phyloP scores from a whole-genome alignment of 2,113 vertebrate species.

The Rattus norvegicus region DNA sequence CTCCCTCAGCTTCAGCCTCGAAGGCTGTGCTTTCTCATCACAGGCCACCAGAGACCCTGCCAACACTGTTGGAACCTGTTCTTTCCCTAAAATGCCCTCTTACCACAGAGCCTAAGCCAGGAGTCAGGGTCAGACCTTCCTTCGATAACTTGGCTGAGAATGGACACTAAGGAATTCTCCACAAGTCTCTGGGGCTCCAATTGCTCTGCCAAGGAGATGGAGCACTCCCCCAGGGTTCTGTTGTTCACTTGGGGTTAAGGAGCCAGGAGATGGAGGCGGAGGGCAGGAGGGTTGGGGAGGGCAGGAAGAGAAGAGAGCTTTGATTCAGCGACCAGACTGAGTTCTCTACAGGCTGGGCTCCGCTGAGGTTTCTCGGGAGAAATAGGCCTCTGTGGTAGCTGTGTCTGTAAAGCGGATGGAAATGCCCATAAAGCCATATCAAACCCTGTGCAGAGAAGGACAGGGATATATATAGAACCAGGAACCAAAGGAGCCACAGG shows the following conservation, averaged over 20 bases:
- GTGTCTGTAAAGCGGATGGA: slow-evolving; percentile 89
- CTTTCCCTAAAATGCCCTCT: slow-evolving; percentile 25
- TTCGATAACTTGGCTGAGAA: slow-evolving; percentile 7
- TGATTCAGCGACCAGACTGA: slow-evolving; percentile 89
- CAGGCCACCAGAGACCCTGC: slow-evolving; percentile 32
- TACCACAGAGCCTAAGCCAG: slow-evolving; percentile 21
- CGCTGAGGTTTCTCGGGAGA: slow-evolving; percentile 88
- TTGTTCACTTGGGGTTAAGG: slow-evolving; percentile 83
- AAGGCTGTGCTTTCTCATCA: not conserved
- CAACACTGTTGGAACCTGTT: not conserved
- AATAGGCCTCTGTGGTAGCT: slow-evolving; percentile 89
- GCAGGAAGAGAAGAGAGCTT: slow-evolving; percentile 89
- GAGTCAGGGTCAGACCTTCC: slow-evolving; percentile 45
- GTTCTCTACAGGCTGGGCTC: slow-evolving; percentile 85
- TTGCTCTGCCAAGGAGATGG: slow-evolving; percentile 48
- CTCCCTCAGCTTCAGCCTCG: not conserved
- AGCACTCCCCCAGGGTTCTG: slow-evolving; percentile 81
- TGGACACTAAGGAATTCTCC: slow-evolving; percentile 37
- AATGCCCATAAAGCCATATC: slow-evolving; percentile 91
- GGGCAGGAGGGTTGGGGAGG: slow-evolving; percentile 74
- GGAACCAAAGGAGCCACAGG: slow-evolving; percentile 86
- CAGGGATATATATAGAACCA: slow-evolving; percentile 88
- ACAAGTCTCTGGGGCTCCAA: slow-evolving; percentile 58
- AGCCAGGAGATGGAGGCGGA: slow-evolving; percentile 69
- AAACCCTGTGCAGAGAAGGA: slow-evolving; percentile 87